A percentile compares a stretch with the other conserved stretches of the same genome.
phyloP scores from a whole-genome alignment of 2,888 invertebrate genomes.

The Lysandra bellargus region DNA sequence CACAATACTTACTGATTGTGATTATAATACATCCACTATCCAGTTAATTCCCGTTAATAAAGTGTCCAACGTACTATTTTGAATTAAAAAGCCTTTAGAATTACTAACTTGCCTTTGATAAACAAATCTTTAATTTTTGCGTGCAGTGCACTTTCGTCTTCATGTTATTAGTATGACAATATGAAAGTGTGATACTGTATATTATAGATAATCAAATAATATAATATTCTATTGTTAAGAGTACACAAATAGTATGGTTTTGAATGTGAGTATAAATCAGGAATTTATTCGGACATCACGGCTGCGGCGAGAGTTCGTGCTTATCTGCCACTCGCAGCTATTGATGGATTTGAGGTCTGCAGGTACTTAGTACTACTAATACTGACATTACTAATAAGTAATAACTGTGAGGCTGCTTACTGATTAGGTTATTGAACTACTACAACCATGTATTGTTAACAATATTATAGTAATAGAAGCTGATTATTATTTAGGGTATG shows the following conservation, averaged over 20 bases:
- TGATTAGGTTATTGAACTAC: background rate
- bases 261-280: conserved; percentile 73
- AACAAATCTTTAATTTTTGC: too few species aligned
- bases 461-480: too few species aligned
- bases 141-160: too few species aligned
- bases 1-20: too few species aligned
- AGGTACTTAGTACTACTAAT: background rate
- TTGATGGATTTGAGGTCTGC: conserved; percentile 13
- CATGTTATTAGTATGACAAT: too few species aligned
- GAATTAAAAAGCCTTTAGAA: too few species aligned
- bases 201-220: background rate
- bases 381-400: background rate
- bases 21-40: too few species aligned
- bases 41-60: too few species aligned
- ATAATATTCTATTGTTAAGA: background rate
- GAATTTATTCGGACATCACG: conserved; percentile 71
- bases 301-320: conserved; percentile 68
- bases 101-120: too few species aligned
- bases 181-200: too few species aligned
- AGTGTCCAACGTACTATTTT: too few species aligned
- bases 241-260: conserved; percentile 36
- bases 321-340: conserved; percentile 74
- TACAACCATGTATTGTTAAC: background rate
- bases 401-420: background rate
- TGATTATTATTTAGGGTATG: too few species aligned